These are phyloP conservation scores for Dermatophagoides farinae DNA, from an alignment of 1,140 invertebrate species.

Conservation along the genomic window DNA sequence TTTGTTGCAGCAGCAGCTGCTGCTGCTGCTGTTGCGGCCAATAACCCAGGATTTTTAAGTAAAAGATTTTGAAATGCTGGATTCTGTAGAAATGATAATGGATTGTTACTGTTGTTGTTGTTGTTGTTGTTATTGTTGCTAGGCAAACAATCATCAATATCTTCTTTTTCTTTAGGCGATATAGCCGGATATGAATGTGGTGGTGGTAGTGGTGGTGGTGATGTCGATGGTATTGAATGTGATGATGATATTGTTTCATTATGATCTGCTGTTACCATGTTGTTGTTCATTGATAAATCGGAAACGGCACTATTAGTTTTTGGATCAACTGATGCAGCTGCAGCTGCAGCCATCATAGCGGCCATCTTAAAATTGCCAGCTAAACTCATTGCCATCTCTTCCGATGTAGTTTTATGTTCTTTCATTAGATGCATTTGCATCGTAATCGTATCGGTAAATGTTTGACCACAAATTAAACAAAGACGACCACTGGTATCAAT, in stretches of 20 bases:
- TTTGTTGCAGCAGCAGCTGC: not conserved
- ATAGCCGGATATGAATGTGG: not conserved
- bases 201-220: not conserved
- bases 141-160: no score
- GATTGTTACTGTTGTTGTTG: not conserved
- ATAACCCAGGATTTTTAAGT: not conserved
- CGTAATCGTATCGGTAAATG: constrained; percentile 29
- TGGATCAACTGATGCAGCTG: not conserved
- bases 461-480: constrained; percentile 31
- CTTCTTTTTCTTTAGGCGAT: no score
- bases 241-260: not conserved
- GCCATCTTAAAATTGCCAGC: not conserved
- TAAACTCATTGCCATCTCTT: constrained; percentile 19
- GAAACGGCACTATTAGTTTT: not conserved
- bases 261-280: not conserved
- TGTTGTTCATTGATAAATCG: not conserved
- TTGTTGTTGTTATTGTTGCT: no score
- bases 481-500: constrained; percentile 12
- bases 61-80: constrained; percentile 3
- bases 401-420: constrained; percentile 27
- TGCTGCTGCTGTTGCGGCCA: not conserved
- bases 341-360: not conserved
- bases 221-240: not conserved
- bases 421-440: constrained; percentile 36
- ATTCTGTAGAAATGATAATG: not conserved